phyloP scores from a whole-genome alignment of 2,113 vertebrate species.

The Solea solea region DNA sequence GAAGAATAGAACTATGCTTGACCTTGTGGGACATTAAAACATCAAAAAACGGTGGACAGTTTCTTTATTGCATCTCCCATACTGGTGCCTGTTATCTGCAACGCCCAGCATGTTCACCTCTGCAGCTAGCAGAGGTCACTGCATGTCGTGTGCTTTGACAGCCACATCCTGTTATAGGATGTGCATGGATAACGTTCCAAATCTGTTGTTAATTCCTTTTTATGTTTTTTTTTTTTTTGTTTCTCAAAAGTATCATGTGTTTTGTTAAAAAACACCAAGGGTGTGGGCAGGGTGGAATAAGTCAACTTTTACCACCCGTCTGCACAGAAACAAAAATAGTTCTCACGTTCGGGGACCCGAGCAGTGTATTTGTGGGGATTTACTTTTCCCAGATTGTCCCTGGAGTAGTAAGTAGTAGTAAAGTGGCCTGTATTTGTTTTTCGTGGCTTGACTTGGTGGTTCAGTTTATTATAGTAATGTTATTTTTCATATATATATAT shows the following conservation, averaged over 20 bases:
- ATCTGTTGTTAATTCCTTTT: constrained; percentile 60
- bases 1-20: too few relatives aligned
- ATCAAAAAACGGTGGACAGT: background rate
- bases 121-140: constrained; percentile 32
- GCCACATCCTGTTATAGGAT: constrained; percentile 66
- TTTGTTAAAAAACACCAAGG: constrained; percentile 68
- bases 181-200: constrained; percentile 66
- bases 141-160: constrained; percentile 33
- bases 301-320: constrained; percentile 50
- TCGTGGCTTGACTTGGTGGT: background rate
- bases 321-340: constrained; percentile 61
- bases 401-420: background rate
- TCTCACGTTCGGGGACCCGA: constrained; percentile 27
- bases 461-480: background rate
- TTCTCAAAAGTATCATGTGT: constrained; percentile 39
- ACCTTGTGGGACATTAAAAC: background rate
- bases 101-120: constrained; percentile 39
- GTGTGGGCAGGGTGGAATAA: constrained; percentile 54
- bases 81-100: constrained; percentile 46
- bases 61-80: background rate
- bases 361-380: background rate
- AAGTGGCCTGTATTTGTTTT: constrained; percentile 2
- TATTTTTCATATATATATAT: background rate
- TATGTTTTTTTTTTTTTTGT: background rate
- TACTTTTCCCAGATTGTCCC: constrained; percentile 1